phyloP scores from a whole-genome alignment of 1,140 invertebrate genomes.

The Cephus cinctus region DNA sequence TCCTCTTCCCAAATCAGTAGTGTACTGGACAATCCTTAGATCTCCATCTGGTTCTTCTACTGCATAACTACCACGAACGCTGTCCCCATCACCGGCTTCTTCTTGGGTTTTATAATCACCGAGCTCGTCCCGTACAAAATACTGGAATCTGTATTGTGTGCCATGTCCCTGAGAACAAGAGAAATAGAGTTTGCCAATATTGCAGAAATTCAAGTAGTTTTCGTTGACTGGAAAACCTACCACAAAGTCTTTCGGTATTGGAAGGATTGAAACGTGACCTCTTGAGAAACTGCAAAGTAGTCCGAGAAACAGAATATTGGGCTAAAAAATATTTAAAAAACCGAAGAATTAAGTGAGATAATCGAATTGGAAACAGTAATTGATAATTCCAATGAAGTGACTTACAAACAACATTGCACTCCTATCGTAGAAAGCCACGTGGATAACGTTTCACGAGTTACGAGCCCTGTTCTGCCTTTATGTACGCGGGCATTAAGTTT shows the following conservation, averaged over 20 bases:
- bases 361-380: too few relatives aligned
- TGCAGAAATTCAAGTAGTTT: too few relatives aligned
- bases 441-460: too few relatives aligned
- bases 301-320: background rate
- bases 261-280: background rate
- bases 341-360: background rate
- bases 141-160: conserved; percentile 1
- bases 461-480: too few relatives aligned
- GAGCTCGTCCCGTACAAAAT: background rate
- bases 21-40: conserved; percentile 25
- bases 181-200: too few relatives aligned
- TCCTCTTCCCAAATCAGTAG: conserved; percentile 21
- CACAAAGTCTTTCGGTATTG: background rate
- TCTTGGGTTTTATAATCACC: conserved; percentile 30
- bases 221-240: background rate
- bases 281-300: background rate
- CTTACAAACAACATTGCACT: too few relatives aligned
- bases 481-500: too few relatives aligned
- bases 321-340: background rate
- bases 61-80: conserved; percentile 24
- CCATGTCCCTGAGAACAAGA: background rate
- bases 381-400: too few relatives aligned
- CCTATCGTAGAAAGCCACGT: too few relatives aligned
- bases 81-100: conserved; percentile 25
- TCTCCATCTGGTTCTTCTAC: conserved; percentile 26